These are phyloP conservation scores for Melopsittacus undulatus DNA, from an alignment of 2,797 vertebrate genomes.

Conservation along the genomic window DNA sequence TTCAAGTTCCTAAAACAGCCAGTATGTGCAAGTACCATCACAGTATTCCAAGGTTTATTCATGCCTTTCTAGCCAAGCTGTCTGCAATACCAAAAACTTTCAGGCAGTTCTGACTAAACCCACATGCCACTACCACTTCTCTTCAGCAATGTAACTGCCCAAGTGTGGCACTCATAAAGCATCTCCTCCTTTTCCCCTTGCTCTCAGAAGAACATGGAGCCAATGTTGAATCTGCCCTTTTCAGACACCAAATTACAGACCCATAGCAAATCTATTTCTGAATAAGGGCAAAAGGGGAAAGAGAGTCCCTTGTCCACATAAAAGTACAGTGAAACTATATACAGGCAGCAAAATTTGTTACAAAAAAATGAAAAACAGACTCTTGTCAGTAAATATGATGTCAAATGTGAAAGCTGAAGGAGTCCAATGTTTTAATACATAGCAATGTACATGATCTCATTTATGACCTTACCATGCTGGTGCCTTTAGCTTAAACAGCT, in stretches of 20 bases:
- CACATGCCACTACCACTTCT: background rate
- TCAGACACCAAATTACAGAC: background rate
- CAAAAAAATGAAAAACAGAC: background rate
- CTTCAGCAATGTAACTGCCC: background rate
- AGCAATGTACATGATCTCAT: background rate
- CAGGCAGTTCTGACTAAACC: background rate
- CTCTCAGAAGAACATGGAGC: background rate
- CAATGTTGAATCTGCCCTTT: background rate
- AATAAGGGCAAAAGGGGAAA: background rate
- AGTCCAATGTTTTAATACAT: background rate
- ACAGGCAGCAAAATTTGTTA: background rate
- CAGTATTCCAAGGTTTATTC: background rate
- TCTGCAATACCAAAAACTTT: background rate
- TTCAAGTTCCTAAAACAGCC: background rate
- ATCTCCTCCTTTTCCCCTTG: background rate
- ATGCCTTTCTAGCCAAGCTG: background rate
- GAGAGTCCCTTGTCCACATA: background rate
- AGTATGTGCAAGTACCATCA: background rate
- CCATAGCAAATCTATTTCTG: background rate
- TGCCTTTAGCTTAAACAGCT: constrained; percentile 96
- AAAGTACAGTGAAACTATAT: background rate
- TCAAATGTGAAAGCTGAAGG: background rate
- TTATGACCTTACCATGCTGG: constrained; percentile 88
- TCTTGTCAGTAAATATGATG: background rate
- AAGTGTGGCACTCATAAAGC: background rate